Evolutionary conservation across 2,888 invertebrate genomes (phyloP).

Genomic region (Deroplatys truncata): DNA sequence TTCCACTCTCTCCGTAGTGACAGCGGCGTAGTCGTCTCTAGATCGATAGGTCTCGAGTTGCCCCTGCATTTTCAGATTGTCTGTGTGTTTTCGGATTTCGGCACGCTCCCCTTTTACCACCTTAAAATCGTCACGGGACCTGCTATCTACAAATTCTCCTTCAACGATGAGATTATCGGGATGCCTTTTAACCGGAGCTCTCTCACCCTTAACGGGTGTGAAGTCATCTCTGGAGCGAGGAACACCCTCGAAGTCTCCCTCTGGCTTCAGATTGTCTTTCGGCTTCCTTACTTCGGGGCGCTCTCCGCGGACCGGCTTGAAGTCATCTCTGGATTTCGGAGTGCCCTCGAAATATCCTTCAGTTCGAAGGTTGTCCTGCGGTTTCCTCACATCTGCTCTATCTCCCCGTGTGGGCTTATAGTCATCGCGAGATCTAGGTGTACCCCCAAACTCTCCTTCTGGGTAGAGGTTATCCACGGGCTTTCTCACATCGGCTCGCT

Average conservation of each 20-base stretch:
- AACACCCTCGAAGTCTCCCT: constrained; percentile 40
- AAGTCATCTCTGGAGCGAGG: constrained; percentile 44
- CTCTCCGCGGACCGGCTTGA: constrained; percentile 42
- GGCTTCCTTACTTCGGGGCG: constrained; percentile 48
- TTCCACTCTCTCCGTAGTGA: constrained; percentile 40
- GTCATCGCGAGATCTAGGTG: constrained; percentile 39
- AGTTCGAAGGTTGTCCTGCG: constrained; percentile 49
- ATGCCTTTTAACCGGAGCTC: constrained; percentile 42
- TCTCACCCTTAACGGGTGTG: constrained; percentile 56
- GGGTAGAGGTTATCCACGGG: constrained; percentile 42
- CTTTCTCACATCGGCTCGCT: constrained; percentile 32
- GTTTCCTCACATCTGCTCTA: constrained; percentile 37
- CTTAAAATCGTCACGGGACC: constrained; percentile 52
- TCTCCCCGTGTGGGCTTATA: too few species aligned
- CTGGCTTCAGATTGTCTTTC: constrained; percentile 46
- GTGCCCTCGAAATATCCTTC: constrained; percentile 56
- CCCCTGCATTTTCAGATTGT: constrained; percentile 53
- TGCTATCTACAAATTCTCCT: constrained; percentile 48
- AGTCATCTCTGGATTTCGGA: constrained; percentile 41
- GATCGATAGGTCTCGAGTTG: constrained; percentile 47
- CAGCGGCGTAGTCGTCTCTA: constrained; percentile 15
- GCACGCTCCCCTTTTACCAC: constrained; percentile 37
- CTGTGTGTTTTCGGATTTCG: constrained; percentile 50
- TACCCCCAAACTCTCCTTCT: constrained; percentile 49
- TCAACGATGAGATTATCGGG: constrained; percentile 35